Conservation (phyloP, 2,113 vertebrate genomes). For the Neolamprologus falcicula region DNA sequence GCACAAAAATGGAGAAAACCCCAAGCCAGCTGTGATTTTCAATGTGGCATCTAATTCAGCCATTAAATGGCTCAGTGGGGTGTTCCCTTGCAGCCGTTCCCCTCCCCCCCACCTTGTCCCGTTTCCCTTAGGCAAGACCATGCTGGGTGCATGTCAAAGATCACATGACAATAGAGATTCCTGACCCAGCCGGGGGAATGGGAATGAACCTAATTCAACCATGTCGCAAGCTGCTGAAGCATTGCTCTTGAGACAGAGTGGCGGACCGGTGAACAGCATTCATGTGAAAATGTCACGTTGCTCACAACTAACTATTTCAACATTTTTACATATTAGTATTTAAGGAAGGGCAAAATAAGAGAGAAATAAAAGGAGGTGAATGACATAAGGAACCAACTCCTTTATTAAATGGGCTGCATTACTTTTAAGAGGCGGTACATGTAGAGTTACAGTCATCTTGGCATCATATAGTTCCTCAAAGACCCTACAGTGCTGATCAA, state of each 20-base stretch:
- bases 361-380: background rate
- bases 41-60: conserved; percentile 66
- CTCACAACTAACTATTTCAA: background rate
- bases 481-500: conserved; percentile 31
- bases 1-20: conserved; percentile 23
- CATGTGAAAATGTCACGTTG: background rate
- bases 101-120: conserved; percentile 22
- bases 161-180: conserved; percentile 72
- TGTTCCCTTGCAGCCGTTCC: conserved; percentile 50
- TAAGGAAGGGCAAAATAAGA: background rate
- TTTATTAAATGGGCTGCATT: background rate
- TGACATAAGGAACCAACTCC: background rate
- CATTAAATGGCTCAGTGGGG: conserved; percentile 65
- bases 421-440: background rate
- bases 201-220: conserved; percentile 57
- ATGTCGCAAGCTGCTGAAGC: conserved; percentile 40
- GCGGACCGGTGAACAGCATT: conserved; percentile 8
- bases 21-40: conserved; percentile 66
- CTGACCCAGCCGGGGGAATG: conserved; percentile 50
- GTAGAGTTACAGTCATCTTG: background rate
- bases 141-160: conserved; percentile 64
- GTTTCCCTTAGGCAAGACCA: conserved; percentile 40
- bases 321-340: background rate
- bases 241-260: conserved; percentile 7
- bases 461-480: background rate